Base-by-base conservation (phyloP, 2,797 vertebrate species). In the Buphagus erythrorhynchus region DNA sequence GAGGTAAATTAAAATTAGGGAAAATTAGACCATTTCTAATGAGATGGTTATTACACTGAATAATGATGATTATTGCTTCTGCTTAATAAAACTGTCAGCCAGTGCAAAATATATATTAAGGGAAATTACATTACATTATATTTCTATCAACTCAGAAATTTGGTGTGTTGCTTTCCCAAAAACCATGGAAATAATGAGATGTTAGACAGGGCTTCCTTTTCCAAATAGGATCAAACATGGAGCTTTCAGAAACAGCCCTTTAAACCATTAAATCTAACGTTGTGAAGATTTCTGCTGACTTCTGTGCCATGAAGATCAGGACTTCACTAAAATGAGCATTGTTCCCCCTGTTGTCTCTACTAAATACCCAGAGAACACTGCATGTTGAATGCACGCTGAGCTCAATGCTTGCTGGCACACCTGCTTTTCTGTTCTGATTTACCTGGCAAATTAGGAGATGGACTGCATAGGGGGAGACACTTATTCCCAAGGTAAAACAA, bases 1-100 rank as follows among this genome's bases (percentile, higher is more conserved):
- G 95, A 97, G 96, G 96, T 97, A 97, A 98, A 98, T 98, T 97
- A 97, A 97, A 98, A 97, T 97, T 97, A 97, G 66, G 65, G 93
- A 94, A 98, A 98, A 98, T 97, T 76, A 98, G 97, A 89, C 94
- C 80, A 92, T 97, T 97, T 97, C 97, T 97, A 98, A 98, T 97
- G 95, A 97, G 95, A 72, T 93, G 85, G 43, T 98, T 98, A 97
- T 97, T 95, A 96, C 66, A 90, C 81, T 97, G 89, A 97, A 96
- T 98, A 98, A 97, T 43, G 90, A 96, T 96, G 93, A 97, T 97
- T 98, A 97, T 97, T 97, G 96, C 96, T 97, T 98, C 96, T 97
- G 97, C 96, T 96, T 98, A 97, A 97, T 97, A 97, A 98, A 98
- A 96, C 95, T 97, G 95, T 97, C 97, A 96, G 95, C 96, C 93